phyloP scores from a whole-genome alignment of 1,140 invertebrate genomes.

The Eubasilissa regina region DNA sequence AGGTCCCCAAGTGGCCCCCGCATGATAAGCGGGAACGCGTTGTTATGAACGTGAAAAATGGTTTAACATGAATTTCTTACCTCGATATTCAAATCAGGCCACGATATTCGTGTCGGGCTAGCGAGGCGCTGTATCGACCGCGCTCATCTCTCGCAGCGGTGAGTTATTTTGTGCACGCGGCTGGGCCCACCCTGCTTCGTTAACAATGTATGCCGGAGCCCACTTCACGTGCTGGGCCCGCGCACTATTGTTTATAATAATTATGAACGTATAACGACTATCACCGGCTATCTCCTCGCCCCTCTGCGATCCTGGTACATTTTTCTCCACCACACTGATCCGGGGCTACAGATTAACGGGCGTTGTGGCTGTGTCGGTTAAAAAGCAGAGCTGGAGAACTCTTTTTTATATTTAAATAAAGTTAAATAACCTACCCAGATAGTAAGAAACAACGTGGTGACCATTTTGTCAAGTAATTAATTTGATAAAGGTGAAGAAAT shows the following conservation, averaged over 20 bases:
- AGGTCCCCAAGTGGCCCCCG: neutral
- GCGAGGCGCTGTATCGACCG: neutral
- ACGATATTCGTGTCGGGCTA: constrained; percentile 54
- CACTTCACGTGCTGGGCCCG: constrained; percentile 19
- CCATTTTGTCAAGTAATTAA: too few relatives aligned
- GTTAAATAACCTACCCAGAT: too few relatives aligned
- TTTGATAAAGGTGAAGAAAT: too few relatives aligned
- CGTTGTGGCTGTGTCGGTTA: constrained; percentile 1
- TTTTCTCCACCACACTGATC: constrained; percentile 47
- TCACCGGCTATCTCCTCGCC: constrained; percentile 51
- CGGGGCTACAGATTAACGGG: constrained; percentile 51
- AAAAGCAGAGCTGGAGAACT: neutral
- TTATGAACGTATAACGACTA: constrained; percentile 57
- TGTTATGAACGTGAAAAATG: constrained; percentile 35
- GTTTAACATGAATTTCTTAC: constrained; percentile 53
- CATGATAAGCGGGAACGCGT: neutral
- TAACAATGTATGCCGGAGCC: constrained; percentile 16
- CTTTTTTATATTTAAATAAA: too few relatives aligned
- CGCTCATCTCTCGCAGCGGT: constrained; percentile 10
- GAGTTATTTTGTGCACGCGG: constrained; percentile 36
- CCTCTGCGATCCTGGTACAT: constrained; percentile 45
- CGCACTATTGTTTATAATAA: constrained; percentile 59
- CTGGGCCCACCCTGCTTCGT: constrained; percentile 48
- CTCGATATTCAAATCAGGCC: constrained; percentile 57
- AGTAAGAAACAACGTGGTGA: too few relatives aligned